Conservation (phyloP, 1,140 invertebrate species). For the Microvelia longipes region DNA sequence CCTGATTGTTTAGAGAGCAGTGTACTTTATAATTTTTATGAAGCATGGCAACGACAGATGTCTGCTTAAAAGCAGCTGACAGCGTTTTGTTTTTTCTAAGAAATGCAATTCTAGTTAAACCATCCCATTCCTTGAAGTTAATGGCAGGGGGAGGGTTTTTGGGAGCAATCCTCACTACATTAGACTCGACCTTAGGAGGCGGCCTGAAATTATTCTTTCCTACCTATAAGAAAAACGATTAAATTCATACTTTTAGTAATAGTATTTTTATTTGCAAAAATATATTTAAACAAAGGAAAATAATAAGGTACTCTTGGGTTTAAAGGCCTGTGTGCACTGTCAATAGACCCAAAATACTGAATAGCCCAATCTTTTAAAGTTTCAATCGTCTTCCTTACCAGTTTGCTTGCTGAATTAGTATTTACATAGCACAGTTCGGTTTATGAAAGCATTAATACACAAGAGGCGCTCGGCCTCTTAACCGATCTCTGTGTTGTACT, state of each 20-base stretch:
- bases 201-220: constrained; percentile 97
- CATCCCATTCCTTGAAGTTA: constrained; percentile 97
- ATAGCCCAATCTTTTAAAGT: too few species aligned
- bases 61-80: constrained; percentile 68
- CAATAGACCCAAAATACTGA: too few species aligned
- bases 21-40: constrained; percentile 86
- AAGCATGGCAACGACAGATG: constrained; percentile 60
- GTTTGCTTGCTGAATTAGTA: too few species aligned
- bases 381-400: too few species aligned
- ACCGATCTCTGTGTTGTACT: too few species aligned
- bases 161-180: constrained; percentile 94
- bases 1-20: constrained; percentile 73
- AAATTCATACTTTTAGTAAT: not conserved
- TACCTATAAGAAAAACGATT: constrained; percentile 40
- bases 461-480: too few species aligned
- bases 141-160: constrained; percentile 90
- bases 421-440: too few species aligned
- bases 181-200: constrained; percentile 96
- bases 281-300: too few species aligned
- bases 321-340: too few species aligned
- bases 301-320: too few species aligned
- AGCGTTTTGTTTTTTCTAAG: constrained; percentile 90
- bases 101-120: constrained; percentile 85
- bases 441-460: too few species aligned
- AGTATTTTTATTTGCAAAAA: too few species aligned